phyloP scores from a whole-genome alignment of 2,888 invertebrate genomes.

The Eledone cirrhosa region DNA sequence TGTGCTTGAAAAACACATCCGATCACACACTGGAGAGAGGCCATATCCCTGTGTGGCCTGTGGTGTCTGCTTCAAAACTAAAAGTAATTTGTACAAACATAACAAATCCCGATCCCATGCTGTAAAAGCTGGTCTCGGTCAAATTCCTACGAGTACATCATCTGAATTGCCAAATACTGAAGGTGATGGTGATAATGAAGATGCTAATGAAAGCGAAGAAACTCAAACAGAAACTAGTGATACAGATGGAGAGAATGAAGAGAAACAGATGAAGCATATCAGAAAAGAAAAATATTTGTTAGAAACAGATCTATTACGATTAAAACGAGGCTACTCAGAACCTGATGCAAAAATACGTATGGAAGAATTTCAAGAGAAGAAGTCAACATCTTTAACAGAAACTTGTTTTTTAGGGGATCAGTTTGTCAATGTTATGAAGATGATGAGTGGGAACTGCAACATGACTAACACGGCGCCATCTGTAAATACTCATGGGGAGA shows the following conservation, averaged over 20 bases:
- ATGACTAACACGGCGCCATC: too few relatives aligned
- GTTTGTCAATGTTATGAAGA: not conserved
- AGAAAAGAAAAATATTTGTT: conserved; percentile 18
- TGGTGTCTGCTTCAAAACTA: conserved; percentile 92
- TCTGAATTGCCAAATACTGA: conserved; percentile 31
- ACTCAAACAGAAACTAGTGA: conserved; percentile 19
- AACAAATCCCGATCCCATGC: conserved; percentile 71
- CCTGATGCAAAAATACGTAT: not conserved
- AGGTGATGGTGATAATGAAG: conserved; percentile 37
- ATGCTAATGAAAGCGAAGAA: conserved; percentile 33
- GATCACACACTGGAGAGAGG: conserved; percentile 91
- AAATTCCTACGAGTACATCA: conserved; percentile 29
- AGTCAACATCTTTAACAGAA: not conserved
- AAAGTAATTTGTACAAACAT: conserved; percentile 92
- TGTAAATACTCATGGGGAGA: too few relatives aligned
- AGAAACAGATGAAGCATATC: conserved; percentile 8
- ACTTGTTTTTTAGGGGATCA: not conserved
- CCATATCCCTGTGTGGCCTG: conserved; percentile 90
- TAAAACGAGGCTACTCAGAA: not conserved
- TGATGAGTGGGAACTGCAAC: not conserved
- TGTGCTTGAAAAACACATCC: conserved; percentile 91
- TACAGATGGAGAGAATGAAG: conserved; percentile 15
- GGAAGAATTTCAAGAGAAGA: conserved; percentile 17
- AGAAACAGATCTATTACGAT: not conserved
- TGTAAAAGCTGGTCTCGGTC: conserved; percentile 42